Base-by-base conservation (phyloP, 2,888 invertebrate genomes). In the Andrena minutula region DNA sequence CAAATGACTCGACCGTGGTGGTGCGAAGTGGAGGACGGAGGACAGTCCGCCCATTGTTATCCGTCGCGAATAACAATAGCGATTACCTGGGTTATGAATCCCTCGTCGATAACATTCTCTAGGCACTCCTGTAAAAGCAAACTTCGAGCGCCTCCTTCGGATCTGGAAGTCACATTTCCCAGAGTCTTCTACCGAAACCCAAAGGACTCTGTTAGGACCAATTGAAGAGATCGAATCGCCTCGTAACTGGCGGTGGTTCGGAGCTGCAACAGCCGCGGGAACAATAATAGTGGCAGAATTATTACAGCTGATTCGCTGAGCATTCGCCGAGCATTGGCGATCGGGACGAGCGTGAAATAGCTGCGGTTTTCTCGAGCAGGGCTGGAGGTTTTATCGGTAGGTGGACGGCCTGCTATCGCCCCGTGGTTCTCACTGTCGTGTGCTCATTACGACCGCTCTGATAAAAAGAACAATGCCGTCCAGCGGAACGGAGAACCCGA, bases 401-500 rank as follows among this genome's bases (percentile, higher is more conserved):
- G 93, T 92, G 88, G 92, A 92, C 90, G 93, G 89, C 93, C 92
- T 91, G 82, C 85, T 93, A 92, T 92, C 92, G 75, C 32, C 12
- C 86, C 75, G 88, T 82, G 90, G 87, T 86, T 89, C 88, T 90
- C 90, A 89, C 74, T 65, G 70, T 66, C 47, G 49, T 20, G 23
- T 56, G 23, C 10, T 32, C 28, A 30, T 41, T 47, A 47, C 5
- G 26, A 26, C 26, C 1, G 23, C 2, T 2, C 0, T 28, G 72
- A 72, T 47, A 68, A 63, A 47, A 47, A 58, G 65, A 63, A 78
- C 73, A 72, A 77, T 63, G 41, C 56, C 26, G 53, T 41, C 69
- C 32, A 12, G 56, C 1, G 10, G 16, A 68, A 68, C 53, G 49
- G 47, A 70, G 60, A 76, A 66, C 61, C 41, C 65, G 32, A 41